Evolutionary conservation across 2,888 invertebrate genomes (phyloP).

Genomic region (Coelinius sp.): DNA sequence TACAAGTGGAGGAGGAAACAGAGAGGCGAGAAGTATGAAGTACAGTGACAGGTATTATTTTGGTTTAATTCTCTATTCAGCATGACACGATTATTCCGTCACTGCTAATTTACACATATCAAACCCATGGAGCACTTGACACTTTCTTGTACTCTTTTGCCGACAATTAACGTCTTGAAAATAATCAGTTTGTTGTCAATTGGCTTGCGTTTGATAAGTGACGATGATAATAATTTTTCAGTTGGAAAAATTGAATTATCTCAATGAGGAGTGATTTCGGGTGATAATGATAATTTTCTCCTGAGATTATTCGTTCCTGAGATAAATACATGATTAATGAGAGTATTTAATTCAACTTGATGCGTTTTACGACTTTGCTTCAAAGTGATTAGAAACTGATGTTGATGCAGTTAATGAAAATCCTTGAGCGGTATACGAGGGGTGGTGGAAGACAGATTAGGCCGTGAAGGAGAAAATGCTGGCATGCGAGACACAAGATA

Average conservation of each 20-base stretch:
- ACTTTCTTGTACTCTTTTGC: slow-evolving; percentile 10
- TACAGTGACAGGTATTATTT: neutral
- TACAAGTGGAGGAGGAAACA: slow-evolving; percentile 2
- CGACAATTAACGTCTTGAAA: slow-evolving; percentile 15
- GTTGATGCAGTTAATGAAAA: neutral
- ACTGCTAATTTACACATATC: slow-evolving; percentile 1
- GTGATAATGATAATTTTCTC: neutral
- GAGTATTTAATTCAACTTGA: too few relatives aligned
- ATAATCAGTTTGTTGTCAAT: neutral
- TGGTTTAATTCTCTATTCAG: slow-evolving; percentile 1
- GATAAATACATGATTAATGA: neutral
- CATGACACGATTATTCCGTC: slow-evolving; percentile 15
- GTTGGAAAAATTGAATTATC: neutral
- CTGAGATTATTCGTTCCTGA: neutral
- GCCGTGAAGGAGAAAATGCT: slow-evolving; percentile 11
- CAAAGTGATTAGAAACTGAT: neutral
- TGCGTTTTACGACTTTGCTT: too few relatives aligned
- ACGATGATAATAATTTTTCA: neutral
- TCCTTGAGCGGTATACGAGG: neutral
- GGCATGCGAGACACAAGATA: slow-evolving; percentile 16
- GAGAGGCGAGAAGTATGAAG: slow-evolving; percentile 19
- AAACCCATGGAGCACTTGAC: slow-evolving; percentile 1
- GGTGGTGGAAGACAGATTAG: neutral
- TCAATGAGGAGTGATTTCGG: neutral
- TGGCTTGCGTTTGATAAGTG: neutral